These are phyloP conservation scores for Abrostola tripartita DNA, from an alignment of 2,888 invertebrate genomes.

Conservation along the genomic window DNA sequence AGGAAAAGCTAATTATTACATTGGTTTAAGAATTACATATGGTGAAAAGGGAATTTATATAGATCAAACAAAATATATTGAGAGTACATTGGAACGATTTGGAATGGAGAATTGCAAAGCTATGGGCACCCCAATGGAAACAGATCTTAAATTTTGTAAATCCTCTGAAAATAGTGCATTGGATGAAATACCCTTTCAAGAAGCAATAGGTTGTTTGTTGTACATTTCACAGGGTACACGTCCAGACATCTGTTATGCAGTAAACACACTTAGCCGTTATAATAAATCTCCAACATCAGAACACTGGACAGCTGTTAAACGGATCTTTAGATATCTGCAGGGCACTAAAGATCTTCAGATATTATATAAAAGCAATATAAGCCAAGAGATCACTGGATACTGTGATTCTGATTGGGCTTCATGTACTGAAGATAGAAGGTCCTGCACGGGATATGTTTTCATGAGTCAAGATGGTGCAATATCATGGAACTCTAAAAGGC, in stretches of 20 bases:
- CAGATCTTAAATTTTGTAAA: not conserved
- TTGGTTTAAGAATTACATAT: not conserved
- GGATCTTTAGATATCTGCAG: not conserved
- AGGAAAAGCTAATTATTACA: not conserved
- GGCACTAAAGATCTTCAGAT: not conserved
- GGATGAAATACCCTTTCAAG: slow-evolving; percentile 1
- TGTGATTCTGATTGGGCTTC: slow-evolving; percentile 27
- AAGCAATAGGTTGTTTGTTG: slow-evolving; percentile 21
- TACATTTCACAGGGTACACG: slow-evolving; percentile 19
- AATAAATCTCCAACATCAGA: slow-evolving; percentile 16
- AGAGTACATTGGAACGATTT: not conserved
- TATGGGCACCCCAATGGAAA: not conserved
- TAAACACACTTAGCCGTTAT: slow-evolving; percentile 17
- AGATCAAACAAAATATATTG: slow-evolving; percentile 5
- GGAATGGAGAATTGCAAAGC: not conserved
- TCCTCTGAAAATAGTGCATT: not conserved
- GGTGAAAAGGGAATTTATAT: not conserved
- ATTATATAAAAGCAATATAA: slow-evolving; percentile 23
- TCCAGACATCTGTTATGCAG: slow-evolving; percentile 18
- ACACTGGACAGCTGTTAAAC: not conserved
- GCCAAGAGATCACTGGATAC: not conserved
- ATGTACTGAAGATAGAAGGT: slow-evolving; percentile 41
- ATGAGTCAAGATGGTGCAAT: slow-evolving; percentile 13
- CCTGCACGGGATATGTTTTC: slow-evolving; percentile 25
- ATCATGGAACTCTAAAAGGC: slow-evolving; percentile 15